Base-by-base conservation (phyloP, 2,888 invertebrate genomes). In the Adelphocoris suturalis region DNA sequence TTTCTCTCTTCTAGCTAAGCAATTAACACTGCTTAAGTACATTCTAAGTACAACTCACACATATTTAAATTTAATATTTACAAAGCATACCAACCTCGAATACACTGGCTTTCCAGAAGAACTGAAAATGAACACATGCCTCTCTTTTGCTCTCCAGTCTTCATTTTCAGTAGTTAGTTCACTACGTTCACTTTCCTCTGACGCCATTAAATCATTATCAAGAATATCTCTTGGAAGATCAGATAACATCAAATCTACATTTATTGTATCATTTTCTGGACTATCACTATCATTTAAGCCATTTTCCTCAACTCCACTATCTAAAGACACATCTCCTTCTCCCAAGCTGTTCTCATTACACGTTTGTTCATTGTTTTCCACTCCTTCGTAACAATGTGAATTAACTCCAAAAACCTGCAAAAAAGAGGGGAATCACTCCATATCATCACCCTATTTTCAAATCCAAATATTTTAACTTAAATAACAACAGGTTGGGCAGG, bases 71-170 rank as follows among this genome's bases (percentile, higher is more conserved):
- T n/a, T n/a, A n/a, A n/a, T n/a, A n/a, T n/a, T n/a, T 37, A 37
- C 37, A 37, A 37, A 37, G 37, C 37, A 37, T 7, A 61, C 37
- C 91, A 93, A 97, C 96, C 97, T 95, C 14, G 98, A 97, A 94
- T 99, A 99, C 92, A 99, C 98, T 19, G 99, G 99, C 94, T 99
- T 99, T 1, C 99, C 99, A 14, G 99, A 98, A 92, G 97, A 97
- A 93, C 99, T 99, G 52, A 99, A 93, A 92, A 99, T 97, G 93
- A 99, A 99, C 48, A 99, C 95, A 94, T 99, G 99, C 93, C 98
- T 98, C 90, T 96, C 96, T 92, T 97, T 96, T 68, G 95, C 95
- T 28, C 96, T 95, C 96, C 98, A 97, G 90, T 96, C 95, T 68
- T 91, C 82, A 90, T 92, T 85, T 92, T 92, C 84, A 92, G 92